Base-by-base conservation (phyloP, 2,888 invertebrate species). In the Phyllotreta striolata region DNA sequence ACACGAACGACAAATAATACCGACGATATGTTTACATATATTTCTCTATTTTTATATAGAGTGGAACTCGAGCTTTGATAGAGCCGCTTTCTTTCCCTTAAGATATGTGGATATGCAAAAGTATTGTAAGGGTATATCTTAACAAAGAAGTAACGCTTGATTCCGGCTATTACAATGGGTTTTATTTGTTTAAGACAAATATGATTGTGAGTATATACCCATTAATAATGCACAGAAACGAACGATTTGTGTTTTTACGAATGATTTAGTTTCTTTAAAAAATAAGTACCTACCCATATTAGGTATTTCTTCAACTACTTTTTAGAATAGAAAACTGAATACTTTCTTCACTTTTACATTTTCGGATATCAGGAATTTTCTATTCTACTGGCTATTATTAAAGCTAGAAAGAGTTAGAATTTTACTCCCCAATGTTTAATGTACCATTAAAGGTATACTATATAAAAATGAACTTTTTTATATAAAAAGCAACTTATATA, bases 1-100 rank as follows among this genome's bases (percentile, higher is more conserved):
- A 75, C 75, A 71, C 74, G 74, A 71, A 73, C 69, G 57, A 74
- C 74, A 74, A 75, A 75, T 71, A 75, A 24, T 24, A 24, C 24
- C 24, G 55, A 55, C 44, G 49, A 54, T 47, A 55, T 65, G 65
- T 65, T 62, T 61, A 61, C 24, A 24, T 24, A 24, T 24, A 4
- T 24, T 24, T 57, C 34, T 57, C 57, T 57, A 49, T 46, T 47
- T 63, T 63, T 63, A 59, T 44, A 40, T 49, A 59, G 59, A 59
- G 41, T 59, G 49, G 58, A 35, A 55, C 55, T 55, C 37, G 12
- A 47, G 34, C 62, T 49, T 58, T 58, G 43, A 49, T 58, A 49
- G 6, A 44, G 44, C 44, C 56, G 56, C 35, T 44, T 13, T 37
- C 13, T 56, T 6, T 44, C 35, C 44, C 13, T 56, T 6, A 44